A percentile compares a stretch with the other conserved stretches of the same genome.
These are phyloP conservation scores for Nannospalax galili DNA, from an alignment of 2,113 vertebrate species.

Conservation along the genomic window DNA sequence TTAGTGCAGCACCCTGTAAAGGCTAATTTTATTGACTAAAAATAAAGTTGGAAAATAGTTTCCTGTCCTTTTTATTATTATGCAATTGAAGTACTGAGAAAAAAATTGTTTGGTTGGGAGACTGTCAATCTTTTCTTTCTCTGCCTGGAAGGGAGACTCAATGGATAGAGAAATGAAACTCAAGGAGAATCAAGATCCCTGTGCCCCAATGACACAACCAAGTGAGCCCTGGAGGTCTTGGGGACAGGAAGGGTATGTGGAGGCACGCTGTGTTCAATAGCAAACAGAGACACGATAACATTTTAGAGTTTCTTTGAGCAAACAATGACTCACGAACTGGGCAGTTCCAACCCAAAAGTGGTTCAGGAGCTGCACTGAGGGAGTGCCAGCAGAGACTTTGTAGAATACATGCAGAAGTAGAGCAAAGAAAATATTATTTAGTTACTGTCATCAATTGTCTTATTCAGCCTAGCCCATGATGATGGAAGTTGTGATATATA, in stretches of 20 bases:
- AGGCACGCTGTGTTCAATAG: background rate
- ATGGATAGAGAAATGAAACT: background rate
- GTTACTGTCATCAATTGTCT: background rate
- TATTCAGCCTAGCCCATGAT: background rate
- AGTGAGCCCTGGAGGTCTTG: background rate
- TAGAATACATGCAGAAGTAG: background rate
- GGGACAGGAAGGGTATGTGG: background rate
- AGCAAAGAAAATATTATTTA: background rate
- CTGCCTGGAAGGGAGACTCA: background rate
- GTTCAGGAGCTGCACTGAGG: background rate
- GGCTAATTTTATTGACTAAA: slow-evolving; percentile 12
- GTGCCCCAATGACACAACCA: background rate
- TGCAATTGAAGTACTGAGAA: background rate
- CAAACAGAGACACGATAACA: background rate
- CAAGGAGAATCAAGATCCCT: background rate
- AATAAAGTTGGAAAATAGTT: background rate
- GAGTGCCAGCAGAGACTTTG: background rate
- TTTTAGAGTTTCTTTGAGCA: background rate
- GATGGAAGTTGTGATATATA: background rate
- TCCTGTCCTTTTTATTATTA: slow-evolving; percentile 9
- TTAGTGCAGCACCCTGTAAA: background rate
- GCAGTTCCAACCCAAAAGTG: background rate
- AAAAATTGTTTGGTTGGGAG: background rate
- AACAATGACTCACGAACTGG: background rate
- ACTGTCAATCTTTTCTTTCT: slow-evolving; percentile 22